Percentiles rank a stretch among this genome's conserved stretches.
Evolutionary conservation across 2,797 vertebrate genomes (phyloP).

Genomic region (Sebastes cheni): DNA sequence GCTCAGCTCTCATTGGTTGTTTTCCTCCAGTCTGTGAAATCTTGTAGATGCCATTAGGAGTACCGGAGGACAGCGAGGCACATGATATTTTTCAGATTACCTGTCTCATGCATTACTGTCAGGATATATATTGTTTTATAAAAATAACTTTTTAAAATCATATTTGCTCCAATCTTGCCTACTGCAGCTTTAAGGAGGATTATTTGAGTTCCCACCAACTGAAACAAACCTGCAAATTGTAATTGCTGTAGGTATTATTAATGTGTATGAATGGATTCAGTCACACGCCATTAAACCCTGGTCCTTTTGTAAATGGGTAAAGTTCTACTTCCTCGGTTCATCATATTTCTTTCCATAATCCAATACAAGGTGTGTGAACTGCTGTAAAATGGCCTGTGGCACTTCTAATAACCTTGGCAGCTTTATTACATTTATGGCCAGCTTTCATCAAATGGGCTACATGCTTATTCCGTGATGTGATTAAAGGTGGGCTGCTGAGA

Average conservation of each 20-base stretch:
- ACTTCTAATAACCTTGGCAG: slow-evolving; percentile 74
- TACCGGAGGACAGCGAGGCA: too few relatives aligned
- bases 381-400: slow-evolving; percentile 71
- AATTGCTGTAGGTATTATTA: slow-evolving; percentile 39
- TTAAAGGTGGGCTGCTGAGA: slow-evolving; percentile 50
- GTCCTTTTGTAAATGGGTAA: slow-evolving; percentile 57
- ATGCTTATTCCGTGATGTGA: slow-evolving; percentile 70
- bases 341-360: slow-evolving; percentile 75
- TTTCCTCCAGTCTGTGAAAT: too few relatives aligned
- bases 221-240: slow-evolving; percentile 30
- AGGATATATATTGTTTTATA: too few relatives aligned
- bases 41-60: too few relatives aligned
- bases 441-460: slow-evolving; percentile 72
- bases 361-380: slow-evolving; percentile 66
- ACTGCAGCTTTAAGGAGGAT: background rate
- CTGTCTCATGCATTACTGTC: too few relatives aligned
- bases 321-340: slow-evolving; percentile 56
- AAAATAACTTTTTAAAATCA: too few relatives aligned
- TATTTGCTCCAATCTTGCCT: too few relatives aligned
- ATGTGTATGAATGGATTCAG: slow-evolving; percentile 68
- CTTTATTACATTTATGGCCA: slow-evolving; percentile 77
- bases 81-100: too few relatives aligned
- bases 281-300: slow-evolving; percentile 66
- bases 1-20: too few relatives aligned
- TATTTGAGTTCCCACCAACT: slow-evolving; percentile 7